Evolutionary conservation across 2,113 vertebrate genomes (phyloP), one percentile per base, ranked within the genome.

Genomic region (Tetrao urogallus): DNA sequence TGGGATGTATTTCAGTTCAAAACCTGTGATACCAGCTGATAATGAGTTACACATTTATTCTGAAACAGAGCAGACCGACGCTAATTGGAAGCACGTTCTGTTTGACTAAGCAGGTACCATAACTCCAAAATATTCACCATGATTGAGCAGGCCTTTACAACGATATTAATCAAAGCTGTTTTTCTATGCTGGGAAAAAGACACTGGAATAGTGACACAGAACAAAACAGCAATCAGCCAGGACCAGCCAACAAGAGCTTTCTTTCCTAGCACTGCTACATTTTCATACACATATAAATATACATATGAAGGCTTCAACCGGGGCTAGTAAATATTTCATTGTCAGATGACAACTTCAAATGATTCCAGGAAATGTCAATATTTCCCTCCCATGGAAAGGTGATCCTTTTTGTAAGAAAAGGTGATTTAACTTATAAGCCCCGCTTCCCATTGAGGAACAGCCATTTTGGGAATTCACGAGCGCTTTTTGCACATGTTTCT

Each of bases 51-150:
- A 95, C 89, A 87, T 97, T 97, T 97, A 82, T 92, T 69, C 47
- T 97, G 97, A 97, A 96, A 58, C 78, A 84, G 90, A 58, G 16
- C 97, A 97, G 97, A 36, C 32, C 30, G 56, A 92, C 1, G 3
- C 42, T 97, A 97, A 98, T 95, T 96, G 96, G 94, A 98, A 98
- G 90, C 96, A 97, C 6, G 40, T 45, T 94, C 77, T 66, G 85
- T 74, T 86, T 93, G 90, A 93, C 89, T 78, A 79, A 97, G 94
- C 88, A 96, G 94, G 95, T 91, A 92, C 64, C 90, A 56, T 76
- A 76, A 61, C 70, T 90, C 88, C 74, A 81, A 92, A 95, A 87
- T 76, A 80, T 74, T 94, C 94, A 57, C 79, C 73, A 88, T 76
- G 87, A 82, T 92, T 96, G 94, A 74, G 82, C 87, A 81, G 88